phyloP scores from a whole-genome alignment of 2,888 invertebrate genomes.

The Timandra comae region DNA sequence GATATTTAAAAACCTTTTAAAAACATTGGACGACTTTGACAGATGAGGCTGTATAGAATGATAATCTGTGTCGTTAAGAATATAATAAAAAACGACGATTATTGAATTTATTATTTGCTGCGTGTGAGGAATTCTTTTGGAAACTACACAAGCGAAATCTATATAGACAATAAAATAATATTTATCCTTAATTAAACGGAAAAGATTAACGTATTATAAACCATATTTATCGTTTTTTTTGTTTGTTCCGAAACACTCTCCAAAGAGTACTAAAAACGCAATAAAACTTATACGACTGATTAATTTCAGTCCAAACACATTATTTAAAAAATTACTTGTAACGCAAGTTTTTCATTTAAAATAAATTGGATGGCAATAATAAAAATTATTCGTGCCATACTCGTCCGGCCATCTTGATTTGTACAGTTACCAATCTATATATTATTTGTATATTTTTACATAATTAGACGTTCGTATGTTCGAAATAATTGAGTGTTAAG shows the following conservation, averaged over 20 bases:
- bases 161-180: too few relatives aligned
- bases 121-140: too few relatives aligned
- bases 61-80: slow-evolving; percentile 33
- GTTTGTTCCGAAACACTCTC: background rate
- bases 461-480: slow-evolving; percentile 15
- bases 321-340: slow-evolving; percentile 15
- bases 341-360: slow-evolving; percentile 21
- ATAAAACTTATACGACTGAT: slow-evolving; percentile 12
- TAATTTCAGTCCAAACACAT: slow-evolving; percentile 14
- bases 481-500: slow-evolving; percentile 36
- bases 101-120: too few relatives aligned
- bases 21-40: slow-evolving; percentile 66
- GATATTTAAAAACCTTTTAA: slow-evolving; percentile 55
- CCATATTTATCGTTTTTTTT: background rate
- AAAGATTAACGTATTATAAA: too few relatives aligned
- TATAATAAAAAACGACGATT: too few relatives aligned
- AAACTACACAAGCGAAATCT: too few relatives aligned
- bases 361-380: slow-evolving; percentile 16
- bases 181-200: too few relatives aligned
- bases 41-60: slow-evolving; percentile 48
- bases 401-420: slow-evolving; percentile 13
- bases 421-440: slow-evolving; percentile 24
- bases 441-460: slow-evolving; percentile 19
- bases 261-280: too few relatives aligned
- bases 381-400: slow-evolving; percentile 17